Evolutionary conservation across 1,140 invertebrate genomes (phyloP).

Genomic region (Delia radicum): DNA sequence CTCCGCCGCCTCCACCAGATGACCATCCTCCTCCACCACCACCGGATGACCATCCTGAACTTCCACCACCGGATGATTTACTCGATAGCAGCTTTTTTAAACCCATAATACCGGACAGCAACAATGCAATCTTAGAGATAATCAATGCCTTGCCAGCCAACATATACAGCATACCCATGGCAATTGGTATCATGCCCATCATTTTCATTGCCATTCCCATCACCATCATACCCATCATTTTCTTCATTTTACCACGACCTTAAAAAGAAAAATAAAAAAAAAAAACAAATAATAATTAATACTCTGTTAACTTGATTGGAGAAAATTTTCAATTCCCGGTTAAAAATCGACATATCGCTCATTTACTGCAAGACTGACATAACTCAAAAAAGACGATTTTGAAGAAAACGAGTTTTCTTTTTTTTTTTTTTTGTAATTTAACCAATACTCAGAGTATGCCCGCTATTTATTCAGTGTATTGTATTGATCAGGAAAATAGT

Average conservation of each 20-base stretch:
- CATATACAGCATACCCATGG: constrained; percentile 72
- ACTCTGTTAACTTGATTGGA: neutral
- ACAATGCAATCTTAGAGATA: constrained; percentile 74
- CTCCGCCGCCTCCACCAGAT: constrained; percentile 57
- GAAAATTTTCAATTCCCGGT: neutral
- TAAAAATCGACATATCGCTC: no score
- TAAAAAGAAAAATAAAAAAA: constrained; percentile 37
- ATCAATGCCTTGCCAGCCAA: constrained; percentile 76
- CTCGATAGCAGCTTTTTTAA: constrained; percentile 73
- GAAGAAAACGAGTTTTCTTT: no score
- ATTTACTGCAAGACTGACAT: no score
- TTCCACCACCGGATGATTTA: constrained; percentile 59
- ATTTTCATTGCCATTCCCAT: constrained; percentile 76
- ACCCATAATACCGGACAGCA: constrained; percentile 74
- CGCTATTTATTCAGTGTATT: no score
- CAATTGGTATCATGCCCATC: constrained; percentile 70
- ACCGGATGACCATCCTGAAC: constrained; percentile 60
- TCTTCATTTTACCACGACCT: constrained; percentile 77
- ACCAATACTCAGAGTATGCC: no score
- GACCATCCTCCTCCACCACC: constrained; percentile 65
- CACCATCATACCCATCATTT: constrained; percentile 82
- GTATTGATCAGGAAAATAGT: no score
- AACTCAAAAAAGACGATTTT: no score
- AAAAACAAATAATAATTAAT: constrained; percentile 26
- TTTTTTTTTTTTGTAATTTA: no score